These are phyloP conservation scores for Lasioglossum morio DNA, from an alignment of 2,888 invertebrate species.

Conservation along the genomic window DNA sequence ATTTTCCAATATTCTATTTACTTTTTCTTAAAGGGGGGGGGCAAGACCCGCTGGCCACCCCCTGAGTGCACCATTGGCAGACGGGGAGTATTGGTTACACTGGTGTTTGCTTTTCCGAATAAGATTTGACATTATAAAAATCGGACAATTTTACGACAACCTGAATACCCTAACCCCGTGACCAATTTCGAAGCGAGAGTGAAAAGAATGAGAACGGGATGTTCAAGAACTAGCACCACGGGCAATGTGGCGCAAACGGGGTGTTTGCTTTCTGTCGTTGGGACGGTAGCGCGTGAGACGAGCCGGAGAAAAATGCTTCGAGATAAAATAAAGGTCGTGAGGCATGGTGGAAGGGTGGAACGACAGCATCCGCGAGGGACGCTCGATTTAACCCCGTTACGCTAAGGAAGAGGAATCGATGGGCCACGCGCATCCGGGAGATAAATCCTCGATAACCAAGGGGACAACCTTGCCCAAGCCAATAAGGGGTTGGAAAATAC, in stretches of 20 bases:
- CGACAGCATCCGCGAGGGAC: slow-evolving; percentile 74
- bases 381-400: slow-evolving; percentile 77
- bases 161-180: too few species aligned
- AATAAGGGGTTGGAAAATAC: slow-evolving; percentile 69
- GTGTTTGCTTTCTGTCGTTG: slow-evolving; percentile 37
- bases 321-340: slow-evolving; percentile 67
- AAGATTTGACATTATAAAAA: too few species aligned
- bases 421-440: slow-evolving; percentile 71
- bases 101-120: too few species aligned
- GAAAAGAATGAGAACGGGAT: neutral
- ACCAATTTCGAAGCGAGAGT: neutral
- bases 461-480: slow-evolving; percentile 66
- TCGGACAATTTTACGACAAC: too few species aligned
- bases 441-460: slow-evolving; percentile 77
- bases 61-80: too few species aligned
- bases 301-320: slow-evolving; percentile 56
- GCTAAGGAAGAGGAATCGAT: slow-evolving; percentile 75
- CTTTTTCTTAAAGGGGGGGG: too few species aligned
- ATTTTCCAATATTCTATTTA: too few species aligned
- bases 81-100: too few species aligned
- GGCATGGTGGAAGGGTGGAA: slow-evolving; percentile 45
- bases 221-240: too few species aligned
- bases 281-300: slow-evolving; percentile 26
- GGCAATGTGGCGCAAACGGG: slow-evolving; percentile 8
- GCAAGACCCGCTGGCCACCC: too few species aligned